Base-by-base conservation (phyloP, 2,113 vertebrate species). In the Dromas ardeola region DNA sequence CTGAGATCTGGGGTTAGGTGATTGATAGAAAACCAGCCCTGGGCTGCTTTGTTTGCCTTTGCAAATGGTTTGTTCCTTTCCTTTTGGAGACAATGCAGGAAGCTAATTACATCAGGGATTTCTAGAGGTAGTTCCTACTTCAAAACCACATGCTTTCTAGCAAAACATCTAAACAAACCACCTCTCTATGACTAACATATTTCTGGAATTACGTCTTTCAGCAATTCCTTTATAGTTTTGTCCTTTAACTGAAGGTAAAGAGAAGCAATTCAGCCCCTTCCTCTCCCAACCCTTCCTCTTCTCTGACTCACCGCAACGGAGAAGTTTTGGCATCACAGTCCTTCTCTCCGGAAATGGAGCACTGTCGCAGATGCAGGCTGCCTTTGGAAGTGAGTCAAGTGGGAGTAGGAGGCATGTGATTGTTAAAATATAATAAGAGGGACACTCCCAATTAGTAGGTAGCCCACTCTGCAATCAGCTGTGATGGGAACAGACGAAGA, bases 161-260 rank as follows among this genome's bases (percentile, higher is more conserved):
- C 70, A 69, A 91, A 97, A 70, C 61, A 47, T 16, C 36, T 67
- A 81, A 95, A 86, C 86, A 93, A 92, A 86, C 36, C 86, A 58
- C 65, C 69, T 92, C 81, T 63, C 62, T 40, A 12, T 91, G 91
- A 67, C 40, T n/a, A 87, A 23, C 11, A 1, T 29, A 3, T 26
- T 21, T 43, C 69, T 49, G 27, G 45, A 82, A 83, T 88, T 77
- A 59, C 4, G 5, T 50, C 86, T 81, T 66, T 45, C 88, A 93
- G 53, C 53, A 40, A 34, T 53, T 22, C 47, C 43, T 79, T 49
- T 25, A 3, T 6, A 26, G 29, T 19, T 81, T 32, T 40, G 21
- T 36, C 52, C 71, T 14, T 40, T 40, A 34, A 9, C 19, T 45
- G 47, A 21, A 86, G 40, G 45, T 14, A 62, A 61, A 72, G 52